Conservation (phyloP, 2,888 invertebrate genomes). For the Tridacna gigas region DNA sequence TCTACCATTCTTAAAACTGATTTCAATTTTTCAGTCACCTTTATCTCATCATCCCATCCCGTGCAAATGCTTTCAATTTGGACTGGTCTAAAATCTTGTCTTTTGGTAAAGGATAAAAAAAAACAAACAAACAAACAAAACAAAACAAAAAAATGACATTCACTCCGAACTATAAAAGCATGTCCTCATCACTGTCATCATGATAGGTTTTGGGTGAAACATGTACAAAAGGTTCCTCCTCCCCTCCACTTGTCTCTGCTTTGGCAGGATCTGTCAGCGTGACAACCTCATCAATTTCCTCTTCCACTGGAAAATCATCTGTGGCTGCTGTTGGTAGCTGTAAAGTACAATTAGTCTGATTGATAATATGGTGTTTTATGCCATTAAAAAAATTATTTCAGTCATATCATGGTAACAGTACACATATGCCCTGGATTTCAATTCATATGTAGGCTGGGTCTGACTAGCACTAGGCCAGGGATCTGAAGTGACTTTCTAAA, state of each 20-base stretch:
- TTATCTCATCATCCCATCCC: no score
- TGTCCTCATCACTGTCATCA: constrained; percentile 66
- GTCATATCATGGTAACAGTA: no score
- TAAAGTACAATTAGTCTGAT: constrained; percentile 12
- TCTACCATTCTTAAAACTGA: no score
- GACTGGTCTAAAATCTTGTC: no score
- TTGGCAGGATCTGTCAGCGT: constrained; percentile 53
- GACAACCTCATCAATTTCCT: constrained; percentile 56
- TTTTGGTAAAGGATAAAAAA: no score
- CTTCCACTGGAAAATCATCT: constrained; percentile 55
- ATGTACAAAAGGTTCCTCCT: constrained; percentile 42
- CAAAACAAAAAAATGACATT: background rate
- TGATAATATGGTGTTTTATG: background rate
- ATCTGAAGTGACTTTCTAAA: no score
- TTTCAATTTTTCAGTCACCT: no score
- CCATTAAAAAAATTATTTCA: background rate
- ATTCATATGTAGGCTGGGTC: no score
- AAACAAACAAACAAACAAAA: no score
- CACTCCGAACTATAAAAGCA: constrained; percentile 41
- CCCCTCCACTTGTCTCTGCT: constrained; percentile 28
- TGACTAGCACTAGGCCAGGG: no score
- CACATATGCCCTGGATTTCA: no score
- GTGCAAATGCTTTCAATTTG: no score
- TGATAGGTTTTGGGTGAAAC: constrained; percentile 50
- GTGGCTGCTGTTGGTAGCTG: constrained; percentile 54